Base-by-base conservation (phyloP, 2,888 invertebrate species). In the Orchesellides sinensis region DNA sequence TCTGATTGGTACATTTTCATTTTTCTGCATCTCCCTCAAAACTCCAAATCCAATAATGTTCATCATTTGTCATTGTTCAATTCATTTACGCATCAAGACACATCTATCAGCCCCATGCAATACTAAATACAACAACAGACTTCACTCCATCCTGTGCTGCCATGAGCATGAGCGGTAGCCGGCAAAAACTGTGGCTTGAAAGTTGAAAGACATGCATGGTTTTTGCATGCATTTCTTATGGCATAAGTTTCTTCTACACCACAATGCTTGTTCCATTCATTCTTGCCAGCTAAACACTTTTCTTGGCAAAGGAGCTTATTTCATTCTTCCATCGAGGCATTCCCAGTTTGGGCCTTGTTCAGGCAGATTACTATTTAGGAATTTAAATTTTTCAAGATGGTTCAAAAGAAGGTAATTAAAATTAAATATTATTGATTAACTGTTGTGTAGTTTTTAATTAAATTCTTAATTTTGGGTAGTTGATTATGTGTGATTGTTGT, bases 331-430 rank as follows among this genome's bases (percentile, higher is more conserved):
- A 35, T 6, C 40, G 21, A 52, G 52, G 19, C 52, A 52, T 17
- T n/a, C n/a, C 10, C 52, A 17, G 8, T 52, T 21, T 21, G 19
- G 21, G 19, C 3, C 17, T 52, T 10, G 52, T n/a, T 10, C 14
- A 52, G 19, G 23, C 10, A 65, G 14, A 21, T 54, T 54, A 21
- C 21, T 4, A 10, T 21, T 63, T 19, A 47, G 21, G 25, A 70
- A 21, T 35, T 63, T 65, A 35, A 61, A 61, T 69, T 54, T 19
- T 63, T 52, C 29, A 81, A 77, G 40, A 87, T 87, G 87, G 87
- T 87, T 63, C 87, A 87, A 66, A 87, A 87, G 70, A 87, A 87
- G 85, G 87, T 87, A 14, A 74, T 14, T 40, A 40, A n/a, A 14
- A 14, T 40, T 14, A 5, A 40, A 40, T 40, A 40, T 40, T 40